Percentiles rank a stretch among this genome's conserved stretches.
Evolutionary conservation across 1,140 invertebrate genomes (phyloP).

Genomic region (Lordiphosa stackelbergi): DNA sequence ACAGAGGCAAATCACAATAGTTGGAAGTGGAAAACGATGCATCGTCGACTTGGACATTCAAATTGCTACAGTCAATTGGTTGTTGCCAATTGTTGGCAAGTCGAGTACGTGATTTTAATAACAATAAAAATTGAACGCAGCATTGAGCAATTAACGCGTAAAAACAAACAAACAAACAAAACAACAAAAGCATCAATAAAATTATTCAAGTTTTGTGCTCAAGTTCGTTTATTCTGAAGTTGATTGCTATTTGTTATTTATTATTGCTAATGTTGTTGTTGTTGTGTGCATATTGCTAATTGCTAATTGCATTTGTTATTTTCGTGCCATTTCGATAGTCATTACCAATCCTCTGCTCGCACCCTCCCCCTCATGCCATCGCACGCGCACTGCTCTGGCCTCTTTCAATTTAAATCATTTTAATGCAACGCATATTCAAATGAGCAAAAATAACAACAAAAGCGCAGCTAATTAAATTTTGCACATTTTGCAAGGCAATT

Average conservation of each 20-base stretch:
- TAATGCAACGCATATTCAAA: constrained; percentile 48
- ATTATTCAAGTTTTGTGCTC: constrained; percentile 42
- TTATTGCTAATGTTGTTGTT: constrained; percentile 26
- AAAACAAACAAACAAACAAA: constrained; percentile 27
- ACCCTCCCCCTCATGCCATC: background rate
- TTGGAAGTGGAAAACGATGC: constrained; percentile 1
- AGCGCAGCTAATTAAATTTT: constrained; percentile 55
- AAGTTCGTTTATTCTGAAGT: constrained; percentile 43
- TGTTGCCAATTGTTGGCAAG: constrained; percentile 43
- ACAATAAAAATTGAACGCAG: constrained; percentile 61
- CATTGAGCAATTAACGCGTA: constrained; percentile 62
- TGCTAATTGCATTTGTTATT: constrained; percentile 61
- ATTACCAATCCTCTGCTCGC: background rate
- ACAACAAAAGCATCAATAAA: constrained; percentile 20
- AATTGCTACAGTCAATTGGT: constrained; percentile 13
- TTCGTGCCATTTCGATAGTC: constrained; percentile 13
- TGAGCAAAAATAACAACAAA: constrained; percentile 41
- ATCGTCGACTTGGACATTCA: constrained; percentile 23
- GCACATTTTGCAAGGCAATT: constrained; percentile 30
- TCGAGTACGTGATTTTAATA: constrained; percentile 69
- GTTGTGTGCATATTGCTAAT: constrained; percentile 48
- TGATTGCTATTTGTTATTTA: constrained; percentile 39
- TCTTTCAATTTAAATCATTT: constrained; percentile 51
- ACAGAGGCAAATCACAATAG: constrained; percentile 34
- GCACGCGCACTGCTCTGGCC: constrained; percentile 2